A percentile compares a stretch with the other conserved stretches of the same genome.
Evolutionary conservation across 2,113 vertebrate genomes (phyloP).

Genomic region (Nycticryphes semicollaris): DNA sequence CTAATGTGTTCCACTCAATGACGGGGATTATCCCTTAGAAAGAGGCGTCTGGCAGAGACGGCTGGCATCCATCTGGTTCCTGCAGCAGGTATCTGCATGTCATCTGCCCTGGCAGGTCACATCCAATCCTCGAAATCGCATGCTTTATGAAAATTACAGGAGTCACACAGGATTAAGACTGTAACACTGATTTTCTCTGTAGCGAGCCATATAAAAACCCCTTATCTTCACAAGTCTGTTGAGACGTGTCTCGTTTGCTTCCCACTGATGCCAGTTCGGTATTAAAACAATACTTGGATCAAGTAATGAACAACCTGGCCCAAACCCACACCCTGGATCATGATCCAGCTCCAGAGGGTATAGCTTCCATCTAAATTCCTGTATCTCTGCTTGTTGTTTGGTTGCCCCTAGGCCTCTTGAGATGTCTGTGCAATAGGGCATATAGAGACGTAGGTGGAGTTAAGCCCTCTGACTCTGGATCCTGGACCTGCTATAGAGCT

Average conservation of each 20-base stretch:
- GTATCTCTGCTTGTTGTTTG: neutral
- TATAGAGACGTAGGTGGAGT: neutral
- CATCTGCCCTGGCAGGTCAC: neutral
- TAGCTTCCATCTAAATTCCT: neutral
- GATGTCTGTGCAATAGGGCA: neutral
- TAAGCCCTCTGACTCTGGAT: neutral
- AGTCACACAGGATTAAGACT: neutral
- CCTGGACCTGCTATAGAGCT: neutral
- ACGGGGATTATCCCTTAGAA: slow-evolving; percentile 25
- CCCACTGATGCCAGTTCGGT: neutral
- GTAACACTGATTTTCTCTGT: neutral
- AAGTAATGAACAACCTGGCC: neutral
- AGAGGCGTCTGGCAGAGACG: neutral
- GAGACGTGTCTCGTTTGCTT: neutral
- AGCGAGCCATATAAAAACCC: neutral
- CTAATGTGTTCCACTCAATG: slow-evolving; percentile 18
- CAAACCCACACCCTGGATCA: neutral
- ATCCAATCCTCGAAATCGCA: neutral
- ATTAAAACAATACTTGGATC: neutral
- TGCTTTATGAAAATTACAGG: neutral
- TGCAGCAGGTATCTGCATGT: slow-evolving; percentile 24
- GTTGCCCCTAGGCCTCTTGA: neutral
- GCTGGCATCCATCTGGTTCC: slow-evolving; percentile 35
- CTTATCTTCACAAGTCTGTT: neutral
- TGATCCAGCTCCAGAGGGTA: neutral